A percentile compares a stretch with the other conserved stretches of the same genome.
phyloP scores from a whole-genome alignment of 2,888 invertebrate genomes.

The Catocala sponsa region DNA sequence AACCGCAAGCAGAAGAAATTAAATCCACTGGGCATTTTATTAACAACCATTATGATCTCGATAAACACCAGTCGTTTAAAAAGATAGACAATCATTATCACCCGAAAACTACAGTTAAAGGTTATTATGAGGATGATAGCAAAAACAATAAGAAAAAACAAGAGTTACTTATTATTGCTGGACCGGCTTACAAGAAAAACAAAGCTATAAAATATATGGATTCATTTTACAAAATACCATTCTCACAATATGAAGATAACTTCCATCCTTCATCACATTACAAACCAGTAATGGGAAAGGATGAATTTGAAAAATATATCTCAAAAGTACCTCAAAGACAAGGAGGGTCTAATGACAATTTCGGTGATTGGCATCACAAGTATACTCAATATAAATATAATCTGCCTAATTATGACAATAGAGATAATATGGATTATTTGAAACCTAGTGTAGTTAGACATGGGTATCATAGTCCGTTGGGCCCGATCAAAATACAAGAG shows the following conservation, averaged over 20 bases:
- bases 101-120: conserved; percentile 21
- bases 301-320: conserved; percentile 5
- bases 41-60: conserved; percentile 24
- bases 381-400: conserved; percentile 17
- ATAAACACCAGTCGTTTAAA: conserved; percentile 6
- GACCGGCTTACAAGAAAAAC: not conserved
- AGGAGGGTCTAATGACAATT: conserved; percentile 10
- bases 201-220: not conserved
- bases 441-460: not conserved
- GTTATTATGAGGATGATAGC: conserved; percentile 9
- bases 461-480: too few species aligned
- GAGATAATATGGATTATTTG: conserved; percentile 3
- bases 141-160: too few species aligned
- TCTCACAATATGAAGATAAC: not conserved
- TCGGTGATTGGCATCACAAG: conserved; percentile 28
- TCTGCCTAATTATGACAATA: conserved; percentile 11
- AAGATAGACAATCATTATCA: not conserved
- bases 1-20: conserved; percentile 15
- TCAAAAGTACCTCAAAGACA: conserved; percentile 12
- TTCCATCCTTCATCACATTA: not conserved
- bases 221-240: conserved; percentile 7
- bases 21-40: conserved; percentile 31
- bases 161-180: too few species aligned
- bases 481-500: too few species aligned
- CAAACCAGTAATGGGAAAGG: not conserved